Evolutionary conservation across 2,113 vertebrate species (phyloP).

Genomic region (Oncorhynchus mykiss): DNA sequence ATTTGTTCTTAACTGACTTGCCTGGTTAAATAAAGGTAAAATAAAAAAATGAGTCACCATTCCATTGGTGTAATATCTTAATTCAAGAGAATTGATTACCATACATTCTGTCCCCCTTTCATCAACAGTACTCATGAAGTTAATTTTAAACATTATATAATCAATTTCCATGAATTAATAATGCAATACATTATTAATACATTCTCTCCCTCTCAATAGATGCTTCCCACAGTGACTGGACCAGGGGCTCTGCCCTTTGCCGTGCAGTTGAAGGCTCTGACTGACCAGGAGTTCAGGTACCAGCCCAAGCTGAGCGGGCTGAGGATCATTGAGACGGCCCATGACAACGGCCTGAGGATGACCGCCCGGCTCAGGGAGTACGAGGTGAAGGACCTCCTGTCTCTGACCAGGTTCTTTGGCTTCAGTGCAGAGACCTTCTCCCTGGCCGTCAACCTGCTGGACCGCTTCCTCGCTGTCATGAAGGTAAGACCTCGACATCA

Average conservation of each 20-base stretch:
- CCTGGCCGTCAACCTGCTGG: constrained; percentile 86
- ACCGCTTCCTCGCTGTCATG: constrained; percentile 91
- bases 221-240: constrained; percentile 82
- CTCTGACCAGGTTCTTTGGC: constrained; percentile 91
- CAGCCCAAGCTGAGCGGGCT: constrained; percentile 89
- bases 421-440: constrained; percentile 90
- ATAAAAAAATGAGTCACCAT: no score
- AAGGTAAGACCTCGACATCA: constrained; percentile 77
- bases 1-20: no score
- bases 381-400: constrained; percentile 91
- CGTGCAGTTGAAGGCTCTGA: constrained; percentile 78
- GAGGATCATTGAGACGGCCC: constrained; percentile 83
- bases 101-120: no score
- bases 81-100: no score
- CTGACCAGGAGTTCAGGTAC: constrained; percentile 82
- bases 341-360: constrained; percentile 90
- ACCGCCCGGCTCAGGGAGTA: constrained; percentile 86
- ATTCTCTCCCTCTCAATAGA: constrained; percentile 68
- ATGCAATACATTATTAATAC: no score
- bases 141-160: no score
- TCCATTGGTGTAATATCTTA: no score
- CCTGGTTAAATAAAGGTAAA: no score
- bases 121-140: no score
- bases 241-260: constrained; percentile 72
- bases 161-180: background rate